These are phyloP conservation scores for Odontothrips loti DNA, from an alignment of 2,888 invertebrate species.

Conservation along the genomic window DNA sequence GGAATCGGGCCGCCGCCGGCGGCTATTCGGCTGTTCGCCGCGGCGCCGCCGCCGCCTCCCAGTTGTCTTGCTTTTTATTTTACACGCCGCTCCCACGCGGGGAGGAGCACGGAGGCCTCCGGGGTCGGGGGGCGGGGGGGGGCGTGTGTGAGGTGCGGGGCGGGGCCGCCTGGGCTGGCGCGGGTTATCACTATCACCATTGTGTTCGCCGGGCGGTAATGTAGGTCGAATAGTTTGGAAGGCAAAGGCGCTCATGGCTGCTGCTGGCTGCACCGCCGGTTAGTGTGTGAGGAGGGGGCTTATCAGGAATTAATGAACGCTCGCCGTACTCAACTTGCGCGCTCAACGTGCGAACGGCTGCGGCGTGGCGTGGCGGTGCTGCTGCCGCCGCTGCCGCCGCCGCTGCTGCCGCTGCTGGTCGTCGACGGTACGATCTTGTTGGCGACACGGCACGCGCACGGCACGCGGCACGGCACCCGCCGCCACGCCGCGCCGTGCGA, in stretches of 20 bases:
- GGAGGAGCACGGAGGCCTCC: background rate
- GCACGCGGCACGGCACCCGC: background rate
- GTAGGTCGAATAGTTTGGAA: slow-evolving; percentile 24
- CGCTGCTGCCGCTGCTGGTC: too few relatives aligned
- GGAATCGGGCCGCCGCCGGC: too few relatives aligned
- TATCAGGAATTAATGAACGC: slow-evolving; percentile 24
- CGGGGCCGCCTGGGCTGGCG: background rate
- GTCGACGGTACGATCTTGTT: too few relatives aligned
- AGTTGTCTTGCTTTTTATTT: too few relatives aligned
- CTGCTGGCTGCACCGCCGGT: background rate
- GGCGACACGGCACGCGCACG: too few relatives aligned
- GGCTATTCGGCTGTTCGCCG: too few relatives aligned
- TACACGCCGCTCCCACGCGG: background rate
- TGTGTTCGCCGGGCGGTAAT: slow-evolving; percentile 4
- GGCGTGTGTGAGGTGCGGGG: background rate
- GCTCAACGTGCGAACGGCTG: slow-evolving; percentile 26
- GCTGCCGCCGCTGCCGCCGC: too few relatives aligned
- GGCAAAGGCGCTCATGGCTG: background rate
- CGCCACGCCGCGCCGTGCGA: background rate
- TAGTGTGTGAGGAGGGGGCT: background rate
- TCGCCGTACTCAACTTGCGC: slow-evolving; percentile 10
- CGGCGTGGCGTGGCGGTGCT: slow-evolving; percentile 29
- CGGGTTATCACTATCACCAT: slow-evolving; percentile 19
- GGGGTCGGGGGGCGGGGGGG: background rate
- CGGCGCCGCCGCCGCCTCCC: too few relatives aligned